Evolutionary conservation across 2,888 invertebrate genomes (phyloP).

Genomic region (Aricia artaxerxes): DNA sequence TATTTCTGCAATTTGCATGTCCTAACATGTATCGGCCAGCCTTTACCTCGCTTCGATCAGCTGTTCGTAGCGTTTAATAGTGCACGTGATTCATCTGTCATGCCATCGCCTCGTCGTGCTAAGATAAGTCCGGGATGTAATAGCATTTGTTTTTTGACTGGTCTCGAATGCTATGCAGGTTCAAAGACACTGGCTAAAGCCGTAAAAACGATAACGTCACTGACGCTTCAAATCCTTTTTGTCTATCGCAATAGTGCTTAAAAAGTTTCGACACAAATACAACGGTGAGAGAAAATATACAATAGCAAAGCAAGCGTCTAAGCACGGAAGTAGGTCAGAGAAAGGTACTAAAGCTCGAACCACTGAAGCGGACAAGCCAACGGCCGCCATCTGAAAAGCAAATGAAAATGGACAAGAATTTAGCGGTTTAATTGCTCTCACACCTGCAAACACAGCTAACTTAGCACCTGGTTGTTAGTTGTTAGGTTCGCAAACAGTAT

Average conservation of each 20-base stretch:
- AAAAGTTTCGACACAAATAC: not conserved
- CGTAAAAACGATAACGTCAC: constrained; percentile 3
- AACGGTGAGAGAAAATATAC: not conserved
- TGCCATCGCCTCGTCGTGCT: constrained; percentile 56
- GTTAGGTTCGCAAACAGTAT: constrained; percentile 60
- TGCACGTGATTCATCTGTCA: constrained; percentile 67
- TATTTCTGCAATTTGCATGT: constrained; percentile 53
- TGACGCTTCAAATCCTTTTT: constrained; percentile 10
- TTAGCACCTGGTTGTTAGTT: constrained; percentile 54
- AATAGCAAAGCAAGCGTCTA: constrained; percentile 13
- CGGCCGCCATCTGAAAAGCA: constrained; percentile 29
- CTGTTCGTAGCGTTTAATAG: constrained; percentile 63
- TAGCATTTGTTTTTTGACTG: constrained; percentile 54
- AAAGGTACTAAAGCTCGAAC: constrained; percentile 38
- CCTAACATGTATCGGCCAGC: constrained; percentile 57
- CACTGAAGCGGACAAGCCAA: constrained; percentile 40
- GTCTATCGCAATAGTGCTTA: not conserved
- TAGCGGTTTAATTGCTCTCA: constrained; percentile 37
- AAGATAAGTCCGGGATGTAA: constrained; percentile 56
- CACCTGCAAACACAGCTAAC: constrained; percentile 52
- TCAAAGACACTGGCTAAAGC: constrained; percentile 12
- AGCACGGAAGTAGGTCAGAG: constrained; percentile 37
- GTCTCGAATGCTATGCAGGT: constrained; percentile 53
- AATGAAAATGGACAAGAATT: constrained; percentile 31
- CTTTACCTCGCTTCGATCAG: constrained; percentile 61